phyloP scores from a whole-genome alignment of 1,140 invertebrate species.

The Bacillus rossius region DNA sequence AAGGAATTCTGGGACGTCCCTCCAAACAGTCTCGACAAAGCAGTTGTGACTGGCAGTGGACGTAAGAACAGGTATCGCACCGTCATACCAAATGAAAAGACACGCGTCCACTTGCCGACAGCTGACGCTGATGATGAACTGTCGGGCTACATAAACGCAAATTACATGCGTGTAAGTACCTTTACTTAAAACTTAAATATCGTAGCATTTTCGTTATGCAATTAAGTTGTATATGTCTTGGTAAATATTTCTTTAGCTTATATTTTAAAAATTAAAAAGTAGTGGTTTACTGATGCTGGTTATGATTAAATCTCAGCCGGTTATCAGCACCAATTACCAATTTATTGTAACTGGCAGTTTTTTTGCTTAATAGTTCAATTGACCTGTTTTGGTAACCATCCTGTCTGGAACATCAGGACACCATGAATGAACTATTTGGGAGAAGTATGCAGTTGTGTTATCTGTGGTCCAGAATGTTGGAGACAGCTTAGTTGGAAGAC shows the following conservation, averaged over 20 bases:
- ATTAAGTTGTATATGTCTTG: not conserved
- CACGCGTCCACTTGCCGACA: slow-evolving; percentile 57
- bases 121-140: slow-evolving; percentile 45
- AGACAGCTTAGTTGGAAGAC: too few species aligned
- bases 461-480: too few species aligned
- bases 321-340: too few species aligned
- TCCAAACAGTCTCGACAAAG: slow-evolving; percentile 82
- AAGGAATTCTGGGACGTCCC: slow-evolving; percentile 93
- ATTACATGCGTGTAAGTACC: slow-evolving; percentile 73
- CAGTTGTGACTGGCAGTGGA: slow-evolving; percentile 81
- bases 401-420: too few species aligned
- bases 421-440: too few species aligned
- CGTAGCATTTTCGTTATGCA: not conserved
- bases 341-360: too few species aligned
- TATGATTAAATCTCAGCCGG: too few species aligned
- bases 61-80: slow-evolving; percentile 86
- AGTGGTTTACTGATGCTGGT: too few species aligned
- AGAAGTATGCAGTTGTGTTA: too few species aligned
- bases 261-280: not conserved
- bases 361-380: too few species aligned
- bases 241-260: not conserved
- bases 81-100: slow-evolving; percentile 81
- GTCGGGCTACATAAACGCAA: slow-evolving; percentile 76
- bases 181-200: not conserved
- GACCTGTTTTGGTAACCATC: too few species aligned